Conservation (phyloP, 1,140 invertebrate species). For the Drusus annulatus region DNA sequence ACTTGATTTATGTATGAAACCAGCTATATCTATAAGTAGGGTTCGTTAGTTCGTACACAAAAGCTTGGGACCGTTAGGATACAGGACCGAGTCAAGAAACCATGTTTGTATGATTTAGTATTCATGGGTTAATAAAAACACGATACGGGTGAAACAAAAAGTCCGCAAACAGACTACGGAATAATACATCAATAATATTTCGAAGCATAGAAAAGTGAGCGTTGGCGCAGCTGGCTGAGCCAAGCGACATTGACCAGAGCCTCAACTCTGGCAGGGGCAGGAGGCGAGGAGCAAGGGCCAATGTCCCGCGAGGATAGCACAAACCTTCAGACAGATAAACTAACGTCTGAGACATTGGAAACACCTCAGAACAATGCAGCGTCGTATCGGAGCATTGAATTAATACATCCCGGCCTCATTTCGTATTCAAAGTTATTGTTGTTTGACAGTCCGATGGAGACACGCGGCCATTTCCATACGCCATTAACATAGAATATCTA, state of each 20-base stretch:
- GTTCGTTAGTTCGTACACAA: not conserved
- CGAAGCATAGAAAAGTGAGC: not conserved
- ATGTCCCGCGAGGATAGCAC: not conserved
- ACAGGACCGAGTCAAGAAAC: not conserved
- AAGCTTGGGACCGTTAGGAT: not conserved
- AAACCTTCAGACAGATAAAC: slow-evolving; percentile 39
- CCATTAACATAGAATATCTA: slow-evolving; percentile 33
- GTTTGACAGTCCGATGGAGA: slow-evolving; percentile 36
- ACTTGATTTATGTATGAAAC: no score
- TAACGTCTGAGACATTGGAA: slow-evolving; percentile 36
- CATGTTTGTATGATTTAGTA: no score
- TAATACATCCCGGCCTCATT: slow-evolving; percentile 41
- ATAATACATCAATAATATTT: slow-evolving; percentile 13
- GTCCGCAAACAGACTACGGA: not conserved
- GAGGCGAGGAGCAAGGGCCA: not conserved
- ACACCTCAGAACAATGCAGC: slow-evolving; percentile 37
- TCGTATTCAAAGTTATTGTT: slow-evolving; percentile 48
- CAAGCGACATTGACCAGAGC: slow-evolving; percentile 34
- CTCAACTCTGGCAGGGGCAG: not conserved
- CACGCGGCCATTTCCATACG: slow-evolving; percentile 36
- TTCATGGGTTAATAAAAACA: not conserved
- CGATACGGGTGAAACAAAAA: slow-evolving; percentile 5
- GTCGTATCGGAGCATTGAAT: slow-evolving; percentile 30
- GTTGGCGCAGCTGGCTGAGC: not conserved
- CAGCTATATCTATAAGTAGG: no score